These are phyloP conservation scores for Naso thynnoides DNA, from an alignment of 2,797 vertebrate genomes.

Conservation along the genomic window DNA sequence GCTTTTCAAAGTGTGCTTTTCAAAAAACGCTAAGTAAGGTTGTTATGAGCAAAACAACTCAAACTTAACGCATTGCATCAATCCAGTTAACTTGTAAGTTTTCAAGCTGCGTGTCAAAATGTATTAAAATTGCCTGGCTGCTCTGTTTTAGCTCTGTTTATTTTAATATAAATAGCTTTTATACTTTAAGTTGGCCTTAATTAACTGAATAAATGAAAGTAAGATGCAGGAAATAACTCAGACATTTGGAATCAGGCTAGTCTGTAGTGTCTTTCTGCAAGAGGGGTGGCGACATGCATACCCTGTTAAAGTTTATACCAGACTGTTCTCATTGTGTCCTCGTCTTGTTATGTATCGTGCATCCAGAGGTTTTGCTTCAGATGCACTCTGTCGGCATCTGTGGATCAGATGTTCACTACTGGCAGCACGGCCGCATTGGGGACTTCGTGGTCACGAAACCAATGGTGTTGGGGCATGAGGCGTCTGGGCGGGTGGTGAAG, in stretches of 20 bases:
- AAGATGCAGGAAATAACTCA: background rate
- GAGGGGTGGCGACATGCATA: background rate
- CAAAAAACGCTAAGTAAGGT: no score
- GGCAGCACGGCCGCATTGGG: constrained; percentile 92
- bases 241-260: background rate
- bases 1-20: no score
- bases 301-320: background rate
- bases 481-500: constrained; percentile 90
- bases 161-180: background rate
- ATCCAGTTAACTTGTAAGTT: no score
- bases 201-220: no score
- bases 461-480: constrained; percentile 95
- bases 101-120: no score
- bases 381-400: constrained; percentile 99
- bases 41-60: no score
- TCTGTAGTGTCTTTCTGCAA: background rate
- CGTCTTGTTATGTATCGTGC: constrained; percentile 5
- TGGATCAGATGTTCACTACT: constrained; percentile 96
- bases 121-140: no score
- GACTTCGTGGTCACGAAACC: constrained; percentile 90
- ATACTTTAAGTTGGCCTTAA: background rate
- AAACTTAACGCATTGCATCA: no score
- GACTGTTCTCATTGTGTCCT: background rate
- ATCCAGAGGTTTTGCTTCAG: constrained; percentile 91
- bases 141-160: no score